A percentile compares a stretch with the other conserved stretches of the same genome.
Conservation (phyloP, 2,797 vertebrate genomes). For the Propithecus perrieri region DNA sequence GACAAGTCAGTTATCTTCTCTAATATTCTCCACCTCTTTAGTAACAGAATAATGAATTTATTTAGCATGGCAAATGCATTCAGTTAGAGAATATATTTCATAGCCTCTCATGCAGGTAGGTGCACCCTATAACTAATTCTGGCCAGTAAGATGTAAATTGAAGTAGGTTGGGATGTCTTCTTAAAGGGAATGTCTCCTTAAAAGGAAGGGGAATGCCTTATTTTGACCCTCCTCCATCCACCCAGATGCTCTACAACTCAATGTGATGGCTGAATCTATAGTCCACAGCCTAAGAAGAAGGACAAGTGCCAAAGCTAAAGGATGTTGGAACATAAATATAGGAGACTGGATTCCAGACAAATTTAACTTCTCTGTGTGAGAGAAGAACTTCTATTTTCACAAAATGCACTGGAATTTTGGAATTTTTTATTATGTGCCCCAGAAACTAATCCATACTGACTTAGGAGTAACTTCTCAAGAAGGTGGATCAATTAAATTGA, state of each 20-base stretch:
- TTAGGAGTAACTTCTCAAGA: not conserved
- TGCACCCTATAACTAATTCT: not conserved
- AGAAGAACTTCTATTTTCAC: not conserved
- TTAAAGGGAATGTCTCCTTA: not conserved
- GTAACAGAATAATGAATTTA: not conserved
- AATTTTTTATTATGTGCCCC: not conserved
- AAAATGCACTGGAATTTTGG: not conserved
- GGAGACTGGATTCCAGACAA: not conserved
- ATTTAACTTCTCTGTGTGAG: not conserved
- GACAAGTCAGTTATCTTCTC: not conserved
- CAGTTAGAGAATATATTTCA: not conserved
- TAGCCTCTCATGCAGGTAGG: not conserved
- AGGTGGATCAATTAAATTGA: not conserved
- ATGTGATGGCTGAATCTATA: not conserved
- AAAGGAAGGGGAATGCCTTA: no score
- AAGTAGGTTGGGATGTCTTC: not conserved
- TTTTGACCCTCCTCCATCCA: not conserved
- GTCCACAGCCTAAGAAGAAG: no score
- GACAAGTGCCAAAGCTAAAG: not conserved
- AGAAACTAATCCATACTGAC: not conserved
- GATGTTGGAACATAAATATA: not conserved
- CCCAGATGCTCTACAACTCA: not conserved
- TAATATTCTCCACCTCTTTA: not conserved
- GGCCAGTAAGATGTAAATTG: not conserved
- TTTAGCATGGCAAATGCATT: not conserved